Evolutionary conservation across 2,888 invertebrate genomes (phyloP), one percentile per base, ranked within the genome.

Genomic region (Limnephilus marmoratus): DNA sequence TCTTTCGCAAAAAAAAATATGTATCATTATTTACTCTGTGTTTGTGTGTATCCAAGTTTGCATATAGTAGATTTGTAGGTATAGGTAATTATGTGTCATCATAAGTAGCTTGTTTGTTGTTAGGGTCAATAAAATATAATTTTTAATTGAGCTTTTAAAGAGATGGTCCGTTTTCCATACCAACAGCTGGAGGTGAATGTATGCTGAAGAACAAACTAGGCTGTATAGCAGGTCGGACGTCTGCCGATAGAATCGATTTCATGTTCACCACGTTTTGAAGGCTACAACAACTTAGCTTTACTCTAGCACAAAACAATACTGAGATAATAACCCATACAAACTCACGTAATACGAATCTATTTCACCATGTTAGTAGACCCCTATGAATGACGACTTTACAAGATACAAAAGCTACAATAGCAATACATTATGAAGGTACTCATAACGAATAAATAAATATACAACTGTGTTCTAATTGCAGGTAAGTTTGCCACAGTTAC

Each of bases 241-340:
- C 86, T 45, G 45, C 45, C 45, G 86, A 49, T 86, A 41, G 86
- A 45, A 86, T 24, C 86, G 86, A 86, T 86, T 45, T 45, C 86
- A 34, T n/a, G 37, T 83, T 83, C 83, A 37, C 24, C 83, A 37
- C 83, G 37, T 34, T 83, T 24, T 83, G 83, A 83, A 83, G 37
- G 83, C 37, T 83, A 83, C 34, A 34, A 68, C 68, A 68, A 24
- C 68, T 68, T 68, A n/a, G n/a, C 24, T 9, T 68, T 68, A 24
- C n/a, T 68, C 68, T 68, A 68, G 9, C 68, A 68, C 68, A 68
- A n/a, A 68, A n/a, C 68, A 24, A 68, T n/a, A 68, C 18, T 68
- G 24, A 5, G 68, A 68, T n/a, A 68, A 68, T 68, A 68, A 68
- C 68, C 24, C 68, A 68, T 68, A 68, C 68, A 9, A n/a, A n/a